A percentile compares a stretch with the other conserved stretches of the same genome.
Evolutionary conservation across 37 sponge, comb jelly and placozoan genomes (phyloP).

Genomic region (Tethya wilhelma): DNA sequence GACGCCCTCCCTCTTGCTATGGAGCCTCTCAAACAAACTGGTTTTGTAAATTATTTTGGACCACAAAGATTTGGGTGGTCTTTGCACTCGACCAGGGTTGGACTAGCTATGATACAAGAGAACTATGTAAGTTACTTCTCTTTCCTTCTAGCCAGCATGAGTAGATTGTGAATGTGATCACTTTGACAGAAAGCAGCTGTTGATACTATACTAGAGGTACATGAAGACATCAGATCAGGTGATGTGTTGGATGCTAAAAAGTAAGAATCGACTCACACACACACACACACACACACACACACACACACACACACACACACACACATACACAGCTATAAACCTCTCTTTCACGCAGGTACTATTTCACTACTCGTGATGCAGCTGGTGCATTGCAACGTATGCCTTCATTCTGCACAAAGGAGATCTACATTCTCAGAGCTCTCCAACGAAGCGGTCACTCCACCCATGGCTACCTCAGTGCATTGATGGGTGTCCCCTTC

Average conservation of each 20-base stretch:
- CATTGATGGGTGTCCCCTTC: constrained; percentile 51
- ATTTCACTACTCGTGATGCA: constrained; percentile 15
- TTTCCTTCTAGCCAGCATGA: constrained; percentile 41
- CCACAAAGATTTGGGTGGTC: constrained; percentile 34
- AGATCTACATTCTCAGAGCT: constrained; percentile 31
- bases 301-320: too few relatives aligned
- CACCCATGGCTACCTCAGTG: constrained; percentile 29
- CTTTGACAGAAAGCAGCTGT: neutral
- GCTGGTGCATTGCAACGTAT: constrained; percentile 33
- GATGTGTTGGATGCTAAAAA: too few relatives aligned
- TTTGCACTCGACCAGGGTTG: neutral
- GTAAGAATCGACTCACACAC: too few relatives aligned
- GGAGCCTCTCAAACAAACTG: constrained; percentile 17
- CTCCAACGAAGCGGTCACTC: constrained; percentile 30
- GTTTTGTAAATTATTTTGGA: constrained; percentile 70
- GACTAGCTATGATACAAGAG: constrained; percentile 36
- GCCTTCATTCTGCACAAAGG: constrained; percentile 16
- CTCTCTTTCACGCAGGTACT: too few relatives aligned
- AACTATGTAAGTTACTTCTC: constrained; percentile 39
- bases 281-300: too few relatives aligned
- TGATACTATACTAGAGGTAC: too few relatives aligned
- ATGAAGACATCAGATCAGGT: too few relatives aligned
- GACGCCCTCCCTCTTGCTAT: neutral
- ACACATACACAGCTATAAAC: too few relatives aligned
- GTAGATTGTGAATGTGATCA: constrained; percentile 3